Base-by-base conservation (phyloP, 2,797 vertebrate genomes). In the Rhabdomys pumilio region DNA sequence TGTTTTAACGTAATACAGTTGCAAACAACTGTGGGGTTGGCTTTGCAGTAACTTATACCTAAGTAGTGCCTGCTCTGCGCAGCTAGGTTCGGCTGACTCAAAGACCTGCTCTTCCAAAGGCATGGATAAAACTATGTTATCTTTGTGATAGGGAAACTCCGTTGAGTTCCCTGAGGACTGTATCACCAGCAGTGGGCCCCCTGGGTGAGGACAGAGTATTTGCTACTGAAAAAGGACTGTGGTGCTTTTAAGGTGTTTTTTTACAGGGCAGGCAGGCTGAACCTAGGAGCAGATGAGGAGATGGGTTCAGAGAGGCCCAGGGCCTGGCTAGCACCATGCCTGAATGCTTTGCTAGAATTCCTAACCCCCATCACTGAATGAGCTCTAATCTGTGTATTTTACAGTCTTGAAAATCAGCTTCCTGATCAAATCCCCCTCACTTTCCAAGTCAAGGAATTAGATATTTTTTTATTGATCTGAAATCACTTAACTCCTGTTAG, bases 1-100 rank as follows among this genome's bases (percentile, higher is more conserved):
- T 99, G 99, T 0, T 99, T 99, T 0, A 99, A 99, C 97, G 99
- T 99, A 50, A 99, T 99, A 99, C 99, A 99, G 98, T 99, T 99
- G 84, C 99, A 99, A 97, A 99, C 99, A 99, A 99, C 99, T 1
- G 99, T 99, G 1, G 99, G 99, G 94, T 99, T 80, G 50, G 17
- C 50, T 80, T 41, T 77, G 44, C 29, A 17, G 14, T 29, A 9
- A 10, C 3, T 47, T n/a, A 1, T 98, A 99, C 3, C 98, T 99
- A 31, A 47, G 84, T 61, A 10, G 10, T 22, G 22, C 47, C 47
- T 90, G 80, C 69, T 88, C 12, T 41, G 3, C 8, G 9, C 47
- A 17, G 61, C 34, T n/a, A 96, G 96, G 99, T 98, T 99, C 99
- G 15, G 91, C 97, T 0, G 99, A 99, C 86, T 99, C 99, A 0